Percentiles rank a stretch among this genome's conserved stretches.
Evolutionary conservation across 2,797 vertebrate species (phyloP).

Genomic region (Schizopygopsis malacanthus): DNA sequence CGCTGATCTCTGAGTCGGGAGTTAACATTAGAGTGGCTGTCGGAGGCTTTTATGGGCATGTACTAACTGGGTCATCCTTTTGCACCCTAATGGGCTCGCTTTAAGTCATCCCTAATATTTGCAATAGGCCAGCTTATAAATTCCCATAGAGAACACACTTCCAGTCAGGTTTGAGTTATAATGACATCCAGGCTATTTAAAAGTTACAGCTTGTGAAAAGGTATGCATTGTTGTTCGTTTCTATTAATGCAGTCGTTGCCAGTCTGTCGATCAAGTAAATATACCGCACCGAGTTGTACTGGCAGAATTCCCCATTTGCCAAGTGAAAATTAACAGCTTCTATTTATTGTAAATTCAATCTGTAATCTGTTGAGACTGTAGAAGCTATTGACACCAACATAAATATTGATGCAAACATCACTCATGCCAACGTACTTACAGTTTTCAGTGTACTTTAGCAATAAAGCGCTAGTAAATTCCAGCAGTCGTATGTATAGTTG

Average conservation of each 20-base stretch:
- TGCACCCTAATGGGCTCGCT: constrained; percentile 2
- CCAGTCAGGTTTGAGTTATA: constrained; percentile 18
- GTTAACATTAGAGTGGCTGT: constrained; percentile 30
- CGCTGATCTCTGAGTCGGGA: neutral
- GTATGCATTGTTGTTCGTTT: constrained; percentile 17
- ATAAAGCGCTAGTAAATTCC: neutral
- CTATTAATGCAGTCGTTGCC: neutral
- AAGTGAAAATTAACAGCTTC: constrained; percentile 38
- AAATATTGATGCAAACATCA: constrained; percentile 40
- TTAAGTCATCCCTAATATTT: constrained; percentile 7
- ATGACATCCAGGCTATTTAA: neutral
- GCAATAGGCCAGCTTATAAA: neutral
- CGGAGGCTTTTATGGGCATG: constrained; percentile 34
- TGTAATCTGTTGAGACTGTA: constrained; percentile 26
- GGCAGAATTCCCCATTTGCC: constrained; percentile 27
- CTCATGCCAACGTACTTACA: constrained; percentile 11
- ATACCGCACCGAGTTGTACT: neutral
- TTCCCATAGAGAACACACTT: constrained; percentile 1
- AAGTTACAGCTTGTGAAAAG: constrained; percentile 24
- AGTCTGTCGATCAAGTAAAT: constrained; percentile 23
- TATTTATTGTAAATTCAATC: constrained; percentile 43
- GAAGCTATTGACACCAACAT: constrained; percentile 24
- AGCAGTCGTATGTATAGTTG: neutral
- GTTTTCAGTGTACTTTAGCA: constrained; percentile 10
- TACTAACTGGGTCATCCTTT: constrained; percentile 25